These are phyloP conservation scores for Pogonognathellus flavescens DNA, from an alignment of 1,140 invertebrate genomes.

Conservation along the genomic window DNA sequence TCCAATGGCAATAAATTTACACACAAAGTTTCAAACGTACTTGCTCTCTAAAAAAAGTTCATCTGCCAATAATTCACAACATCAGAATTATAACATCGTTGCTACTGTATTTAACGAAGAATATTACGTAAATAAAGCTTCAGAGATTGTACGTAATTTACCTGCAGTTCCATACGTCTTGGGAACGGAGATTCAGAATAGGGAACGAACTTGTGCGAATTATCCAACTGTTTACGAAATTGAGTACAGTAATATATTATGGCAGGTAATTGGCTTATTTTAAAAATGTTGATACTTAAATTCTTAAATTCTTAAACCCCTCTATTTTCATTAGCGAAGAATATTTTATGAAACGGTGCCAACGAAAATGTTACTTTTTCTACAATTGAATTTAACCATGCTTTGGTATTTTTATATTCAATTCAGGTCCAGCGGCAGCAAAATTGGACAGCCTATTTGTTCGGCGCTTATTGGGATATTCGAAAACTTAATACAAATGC, in stretches of 20 bases:
- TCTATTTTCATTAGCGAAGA: too few species aligned
- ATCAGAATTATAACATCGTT: too few species aligned
- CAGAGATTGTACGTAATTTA: not conserved
- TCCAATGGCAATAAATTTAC: too few species aligned
- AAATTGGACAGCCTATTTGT: slow-evolving; percentile 2
- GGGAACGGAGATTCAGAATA: not conserved
- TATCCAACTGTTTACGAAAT: not conserved
- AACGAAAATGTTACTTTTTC: too few species aligned
- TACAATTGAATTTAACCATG: not conserved
- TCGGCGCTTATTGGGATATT: slow-evolving; percentile 21
- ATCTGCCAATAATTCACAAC: too few species aligned
- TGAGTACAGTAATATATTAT: slow-evolving; percentile 1
- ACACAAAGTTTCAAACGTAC: not conserved
- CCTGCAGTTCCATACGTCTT: not conserved
- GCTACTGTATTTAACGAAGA: too few species aligned
- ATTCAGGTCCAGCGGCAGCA: not conserved
- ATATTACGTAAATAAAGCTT: not conserved
- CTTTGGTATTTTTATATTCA: too few species aligned
- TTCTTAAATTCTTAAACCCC: too few species aligned
- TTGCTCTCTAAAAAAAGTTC: too few species aligned
- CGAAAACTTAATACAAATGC: not conserved
- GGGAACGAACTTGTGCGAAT: not conserved
- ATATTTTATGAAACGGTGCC: too few species aligned
- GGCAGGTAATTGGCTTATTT: too few species aligned
- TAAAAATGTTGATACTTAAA: too few species aligned